Evolutionary conservation across 2,797 vertebrate species (phyloP).

Genomic region (Scolopax bukidnonensis): DNA sequence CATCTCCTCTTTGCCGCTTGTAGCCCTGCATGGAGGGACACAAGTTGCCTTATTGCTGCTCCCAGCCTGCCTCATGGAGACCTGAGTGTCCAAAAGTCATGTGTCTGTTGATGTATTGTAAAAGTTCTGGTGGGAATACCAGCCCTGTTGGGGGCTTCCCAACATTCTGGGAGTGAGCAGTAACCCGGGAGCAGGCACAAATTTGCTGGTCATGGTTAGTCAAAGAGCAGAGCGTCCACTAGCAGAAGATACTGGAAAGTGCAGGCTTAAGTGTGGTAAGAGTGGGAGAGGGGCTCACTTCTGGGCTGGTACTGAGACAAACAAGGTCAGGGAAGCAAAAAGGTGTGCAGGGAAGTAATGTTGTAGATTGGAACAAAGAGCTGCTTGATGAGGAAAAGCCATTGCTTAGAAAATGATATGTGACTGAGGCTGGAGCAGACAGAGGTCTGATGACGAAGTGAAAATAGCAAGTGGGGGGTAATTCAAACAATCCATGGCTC

Average conservation of each 20-base stretch:
- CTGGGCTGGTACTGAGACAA: not conserved
- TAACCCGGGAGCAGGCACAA: not conserved
- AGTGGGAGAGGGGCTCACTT: not conserved
- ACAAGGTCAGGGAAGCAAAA: not conserved
- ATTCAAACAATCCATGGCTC: not conserved
- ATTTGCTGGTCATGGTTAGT: not conserved
- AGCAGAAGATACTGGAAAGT: not conserved
- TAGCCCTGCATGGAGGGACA: not conserved
- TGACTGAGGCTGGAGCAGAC: not conserved
- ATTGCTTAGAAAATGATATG: not conserved
- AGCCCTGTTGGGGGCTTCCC: not conserved
- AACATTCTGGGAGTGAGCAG: not conserved
- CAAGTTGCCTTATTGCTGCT: not conserved
- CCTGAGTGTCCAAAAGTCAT: not conserved
- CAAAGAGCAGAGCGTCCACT: not conserved
- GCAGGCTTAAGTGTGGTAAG: not conserved
- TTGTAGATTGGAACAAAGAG: not conserved
- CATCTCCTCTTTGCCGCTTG: not conserved
- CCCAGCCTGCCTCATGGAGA: not conserved
- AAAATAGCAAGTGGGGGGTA: not conserved
- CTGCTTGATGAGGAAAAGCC: not conserved
- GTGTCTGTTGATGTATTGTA: not conserved
- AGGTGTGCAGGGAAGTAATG: not conserved
- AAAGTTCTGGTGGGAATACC: not conserved
- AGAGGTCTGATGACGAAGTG: not conserved